Evolutionary conservation across 2,888 invertebrate species (phyloP).

Genomic region (Busseola fusca): DNA sequence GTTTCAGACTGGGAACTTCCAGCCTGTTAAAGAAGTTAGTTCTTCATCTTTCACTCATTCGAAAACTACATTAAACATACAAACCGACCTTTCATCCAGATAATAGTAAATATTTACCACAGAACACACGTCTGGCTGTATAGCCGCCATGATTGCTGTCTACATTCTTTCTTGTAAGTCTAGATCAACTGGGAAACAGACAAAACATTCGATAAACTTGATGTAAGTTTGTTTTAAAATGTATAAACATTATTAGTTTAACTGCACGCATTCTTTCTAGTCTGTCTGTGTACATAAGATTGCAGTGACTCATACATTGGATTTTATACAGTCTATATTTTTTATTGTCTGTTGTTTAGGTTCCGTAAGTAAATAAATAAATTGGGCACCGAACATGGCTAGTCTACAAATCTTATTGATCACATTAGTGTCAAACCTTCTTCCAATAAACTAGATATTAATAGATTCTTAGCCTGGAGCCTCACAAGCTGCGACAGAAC

Average conservation of each 20-base stretch:
- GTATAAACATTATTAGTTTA: slow-evolving; percentile 48
- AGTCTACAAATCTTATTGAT: slow-evolving; percentile 12
- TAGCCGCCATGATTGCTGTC: slow-evolving; percentile 1
- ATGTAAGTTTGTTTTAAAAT: slow-evolving; percentile 36
- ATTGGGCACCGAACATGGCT: not conserved
- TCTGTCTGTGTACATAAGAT: slow-evolving; percentile 4
- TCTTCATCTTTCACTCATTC: slow-evolving; percentile 23
- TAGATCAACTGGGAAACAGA: slow-evolving; percentile 23
- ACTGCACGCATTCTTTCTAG: slow-evolving; percentile 27
- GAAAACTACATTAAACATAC: slow-evolving; percentile 24
- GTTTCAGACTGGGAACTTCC: too few species aligned
- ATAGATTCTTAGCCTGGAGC: not conserved
- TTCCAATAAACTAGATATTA: slow-evolving; percentile 9
- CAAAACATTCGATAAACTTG: slow-evolving; percentile 45
- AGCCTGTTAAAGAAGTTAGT: too few species aligned
- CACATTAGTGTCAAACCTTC: slow-evolving; percentile 15
- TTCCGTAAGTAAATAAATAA: not conserved
- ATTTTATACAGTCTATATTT: too few species aligned
- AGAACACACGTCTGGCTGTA: slow-evolving; percentile 21
- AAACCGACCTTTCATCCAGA: slow-evolving; percentile 24
- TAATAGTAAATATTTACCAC: slow-evolving; percentile 45
- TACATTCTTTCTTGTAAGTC: slow-evolving; percentile 27
- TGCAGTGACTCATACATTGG: slow-evolving; percentile 20
- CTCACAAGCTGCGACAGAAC: slow-evolving; percentile 9
- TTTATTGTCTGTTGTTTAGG: too few species aligned